phyloP scores from a whole-genome alignment of 2,797 vertebrate genomes.

The Cephalopachus bancanus region DNA sequence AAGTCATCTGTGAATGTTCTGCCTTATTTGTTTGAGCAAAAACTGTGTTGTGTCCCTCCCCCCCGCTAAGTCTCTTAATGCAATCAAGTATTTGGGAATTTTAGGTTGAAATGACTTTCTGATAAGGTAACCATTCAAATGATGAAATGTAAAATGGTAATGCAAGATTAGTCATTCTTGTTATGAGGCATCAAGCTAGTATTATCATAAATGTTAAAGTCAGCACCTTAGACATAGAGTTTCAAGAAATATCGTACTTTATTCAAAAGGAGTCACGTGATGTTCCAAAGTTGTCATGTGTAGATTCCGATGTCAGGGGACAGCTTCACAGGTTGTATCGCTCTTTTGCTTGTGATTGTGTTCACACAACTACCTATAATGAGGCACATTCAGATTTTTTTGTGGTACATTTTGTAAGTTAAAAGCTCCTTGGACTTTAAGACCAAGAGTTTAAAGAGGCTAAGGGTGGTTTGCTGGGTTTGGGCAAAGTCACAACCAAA shows the following conservation, averaged over 20 bases:
- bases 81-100: slow-evolving; percentile 63
- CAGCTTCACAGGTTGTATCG: not conserved
- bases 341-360: not conserved
- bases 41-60: not conserved
- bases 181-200: slow-evolving; percentile 37
- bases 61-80: not conserved
- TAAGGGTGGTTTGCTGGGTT: not conserved
- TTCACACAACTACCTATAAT: not conserved
- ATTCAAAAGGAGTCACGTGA: not conserved
- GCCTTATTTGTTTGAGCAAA: slow-evolving; percentile 52
- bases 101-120: slow-evolving; percentile 66
- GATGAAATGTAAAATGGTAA: slow-evolving; percentile 62
- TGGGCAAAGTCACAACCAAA: not conserved
- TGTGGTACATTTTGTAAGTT: slow-evolving; percentile 24
- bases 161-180: slow-evolving; percentile 40
- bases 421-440: slow-evolving; percentile 43
- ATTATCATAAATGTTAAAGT: slow-evolving; percentile 45
- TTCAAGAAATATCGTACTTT: slow-evolving; percentile 2
- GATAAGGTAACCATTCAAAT: slow-evolving; percentile 56
- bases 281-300: not conserved
- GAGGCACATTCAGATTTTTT: not conserved
- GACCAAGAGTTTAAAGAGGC: not conserved
- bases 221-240: not conserved
- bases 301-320: not conserved
- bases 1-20: slow-evolving; percentile 58